phyloP scores from a whole-genome alignment of 1,140 invertebrate genomes.

The Drosophila hydei region DNA sequence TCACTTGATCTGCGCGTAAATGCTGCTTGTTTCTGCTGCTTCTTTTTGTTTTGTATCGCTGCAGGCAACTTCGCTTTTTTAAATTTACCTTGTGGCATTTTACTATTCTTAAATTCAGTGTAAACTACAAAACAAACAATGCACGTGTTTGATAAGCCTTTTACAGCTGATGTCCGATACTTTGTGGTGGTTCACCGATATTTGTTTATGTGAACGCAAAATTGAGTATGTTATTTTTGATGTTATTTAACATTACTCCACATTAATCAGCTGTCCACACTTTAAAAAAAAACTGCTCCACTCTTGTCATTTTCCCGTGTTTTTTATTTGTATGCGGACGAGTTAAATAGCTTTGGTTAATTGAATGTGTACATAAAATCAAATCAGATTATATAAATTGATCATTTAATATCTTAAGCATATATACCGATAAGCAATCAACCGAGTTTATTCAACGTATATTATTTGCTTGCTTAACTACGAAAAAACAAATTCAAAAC shows the following conservation, averaged over 20 bases:
- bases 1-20: constrained; percentile 85
- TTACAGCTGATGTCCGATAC: constrained; percentile 25
- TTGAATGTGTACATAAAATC: not conserved
- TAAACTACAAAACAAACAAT: not conserved
- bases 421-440: constrained; percentile 35
- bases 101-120: not conserved
- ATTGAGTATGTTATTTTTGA: not conserved
- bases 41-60: constrained; percentile 84
- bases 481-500: constrained; percentile 61
- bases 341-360: not conserved
- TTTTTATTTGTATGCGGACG: constrained; percentile 6
- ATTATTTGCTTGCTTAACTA: constrained; percentile 37
- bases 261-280: not conserved
- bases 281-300: not conserved
- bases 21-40: constrained; percentile 84
- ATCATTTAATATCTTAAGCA: constrained; percentile 34
- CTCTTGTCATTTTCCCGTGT: not conserved
- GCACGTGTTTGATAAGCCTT: constrained; percentile 52
- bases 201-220: not conserved
- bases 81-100: constrained; percentile 87
- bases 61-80: constrained; percentile 86
- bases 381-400: constrained; percentile 38
- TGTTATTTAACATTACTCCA: not conserved
- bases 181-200: constrained; percentile 20
- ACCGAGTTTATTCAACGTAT: constrained; percentile 35